Conservation (phyloP, 2,888 invertebrate genomes). For the Protonemura montana region DNA sequence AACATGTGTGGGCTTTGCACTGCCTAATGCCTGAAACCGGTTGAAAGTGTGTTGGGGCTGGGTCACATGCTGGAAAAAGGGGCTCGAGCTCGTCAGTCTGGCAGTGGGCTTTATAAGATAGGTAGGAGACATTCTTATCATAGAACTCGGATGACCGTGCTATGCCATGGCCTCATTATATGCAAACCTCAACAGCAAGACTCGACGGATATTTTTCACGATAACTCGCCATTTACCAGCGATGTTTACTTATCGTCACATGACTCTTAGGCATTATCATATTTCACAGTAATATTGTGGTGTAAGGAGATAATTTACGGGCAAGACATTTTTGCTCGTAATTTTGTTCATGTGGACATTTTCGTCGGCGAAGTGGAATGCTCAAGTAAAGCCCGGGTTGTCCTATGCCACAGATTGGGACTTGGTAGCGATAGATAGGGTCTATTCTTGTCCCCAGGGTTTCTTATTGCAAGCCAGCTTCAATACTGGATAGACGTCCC, state of each 20-base stretch:
- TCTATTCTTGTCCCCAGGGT: constrained; percentile 40
- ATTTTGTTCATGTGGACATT: not conserved
- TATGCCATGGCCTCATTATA: constrained; percentile 27
- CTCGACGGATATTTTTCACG: not conserved
- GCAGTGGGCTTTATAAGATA: constrained; percentile 7
- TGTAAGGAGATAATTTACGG: not conserved
- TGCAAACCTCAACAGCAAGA: not conserved
- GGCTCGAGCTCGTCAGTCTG: not conserved
- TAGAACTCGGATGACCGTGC: not conserved
- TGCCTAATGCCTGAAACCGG: constrained; percentile 22
- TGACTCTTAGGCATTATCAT: not conserved
- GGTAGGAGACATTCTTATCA: not conserved
- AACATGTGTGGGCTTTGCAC: constrained; percentile 19
- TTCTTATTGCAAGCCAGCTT: constrained; percentile 25
- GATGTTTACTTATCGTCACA: not conserved
- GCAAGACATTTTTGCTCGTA: not conserved
- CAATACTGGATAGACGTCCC: constrained; percentile 19
- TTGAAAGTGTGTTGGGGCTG: constrained; percentile 20
- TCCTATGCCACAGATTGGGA: constrained; percentile 26
- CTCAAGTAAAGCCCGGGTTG: constrained; percentile 30
- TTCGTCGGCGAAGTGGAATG: constrained; percentile 34
- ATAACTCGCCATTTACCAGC: constrained; percentile 3
- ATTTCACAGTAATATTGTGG: not conserved
- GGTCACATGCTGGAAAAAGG: constrained; percentile 35
- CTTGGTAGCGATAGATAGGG: constrained; percentile 23